These are phyloP conservation scores for Trissolcus japonicus DNA, from an alignment of 2,888 invertebrate species.

Conservation along the genomic window DNA sequence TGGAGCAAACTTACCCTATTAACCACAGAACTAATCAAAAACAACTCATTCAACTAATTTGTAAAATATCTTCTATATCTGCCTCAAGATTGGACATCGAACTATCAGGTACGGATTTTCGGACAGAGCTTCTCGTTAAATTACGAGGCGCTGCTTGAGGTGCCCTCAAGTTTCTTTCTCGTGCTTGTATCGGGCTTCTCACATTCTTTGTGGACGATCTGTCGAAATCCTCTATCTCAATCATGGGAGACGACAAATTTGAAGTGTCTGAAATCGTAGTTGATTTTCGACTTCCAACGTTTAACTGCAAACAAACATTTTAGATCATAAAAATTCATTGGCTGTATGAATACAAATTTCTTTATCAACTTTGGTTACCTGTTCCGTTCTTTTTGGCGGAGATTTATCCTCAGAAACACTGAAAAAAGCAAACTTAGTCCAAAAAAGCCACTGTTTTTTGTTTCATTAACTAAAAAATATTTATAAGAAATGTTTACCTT, in stretches of 20 bases:
- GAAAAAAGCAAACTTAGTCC: constrained; percentile 54
- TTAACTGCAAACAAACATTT: constrained; percentile 6
- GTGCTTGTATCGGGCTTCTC: constrained; percentile 48
- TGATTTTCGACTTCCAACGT: constrained; percentile 10
- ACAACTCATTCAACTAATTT: constrained; percentile 49
- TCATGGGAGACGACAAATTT: constrained; percentile 10
- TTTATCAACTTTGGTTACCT: constrained; percentile 10
- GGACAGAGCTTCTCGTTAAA: constrained; percentile 38
- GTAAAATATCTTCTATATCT: constrained; percentile 69
- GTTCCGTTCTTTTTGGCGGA: constrained; percentile 58
- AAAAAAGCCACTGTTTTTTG: neutral
- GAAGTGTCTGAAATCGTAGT: constrained; percentile 27
- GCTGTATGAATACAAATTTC: neutral
- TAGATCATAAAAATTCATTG: neutral
- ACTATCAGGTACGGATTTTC: constrained; percentile 53
- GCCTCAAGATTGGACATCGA: constrained; percentile 67
- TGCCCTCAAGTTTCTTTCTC: constrained; percentile 17
- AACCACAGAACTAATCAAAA: constrained; percentile 19
- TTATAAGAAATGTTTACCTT: constrained; percentile 72
- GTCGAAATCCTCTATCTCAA: constrained; percentile 15
- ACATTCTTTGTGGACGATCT: constrained; percentile 8
- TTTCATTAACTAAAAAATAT: neutral
- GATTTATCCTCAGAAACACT: constrained; percentile 78
- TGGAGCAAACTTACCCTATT: constrained; percentile 4
- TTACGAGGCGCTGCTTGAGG: constrained; percentile 66